Evolutionary conservation across 2,888 invertebrate genomes (phyloP), one percentile per base, ranked within the genome.

Genomic region (Amphipoea oculea): DNA sequence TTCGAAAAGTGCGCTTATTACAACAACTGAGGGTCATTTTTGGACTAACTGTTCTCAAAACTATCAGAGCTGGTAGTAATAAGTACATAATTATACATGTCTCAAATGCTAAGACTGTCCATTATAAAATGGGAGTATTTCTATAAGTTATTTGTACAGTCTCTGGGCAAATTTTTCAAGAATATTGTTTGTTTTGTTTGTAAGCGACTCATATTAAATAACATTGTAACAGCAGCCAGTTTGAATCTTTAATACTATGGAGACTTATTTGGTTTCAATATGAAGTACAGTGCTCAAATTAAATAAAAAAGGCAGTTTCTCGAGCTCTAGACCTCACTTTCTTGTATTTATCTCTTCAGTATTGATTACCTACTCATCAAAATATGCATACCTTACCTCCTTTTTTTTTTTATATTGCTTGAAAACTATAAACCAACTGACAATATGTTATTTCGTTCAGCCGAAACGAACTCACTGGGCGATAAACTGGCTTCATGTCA

Each of bases 31-130:
- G 12, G 23, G 40, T 51, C 2, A 67, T 62, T 40, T 45, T 65
- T 57, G 23, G 11, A 67, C 14, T 0, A 23, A 36, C 17, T 51
- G n/a, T 36, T 57, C 45, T 42, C 9, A 23, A 45, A 67, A 20
- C 6, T 14, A 4, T 4, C 14, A 20, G n/a, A 45, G 63, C 20
- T 66, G 9, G 20, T 54, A 12, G 2, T 51, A 63, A 36, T 63
- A n/a, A n/a, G n/a, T n/a, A 45, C 45, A 45, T 11, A 40, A 62
- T 69, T 73, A 36, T 60, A 42, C 70, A 68, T 85, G 80, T 84
- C 78, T 81, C 85, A 87, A 81, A 84, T 73, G 11, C 68, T 66
- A 67, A 80, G 45, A 67, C 66, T 57, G 42, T 63, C 62, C 36
- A 65, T 71, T 80, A 67, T 73, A 29, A 69, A 78, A 76, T 73